A percentile compares a stretch with the other conserved stretches of the same genome.
These are phyloP conservation scores for Zosterops borbonicus DNA, from an alignment of 2,113 vertebrate species.

Conservation along the genomic window DNA sequence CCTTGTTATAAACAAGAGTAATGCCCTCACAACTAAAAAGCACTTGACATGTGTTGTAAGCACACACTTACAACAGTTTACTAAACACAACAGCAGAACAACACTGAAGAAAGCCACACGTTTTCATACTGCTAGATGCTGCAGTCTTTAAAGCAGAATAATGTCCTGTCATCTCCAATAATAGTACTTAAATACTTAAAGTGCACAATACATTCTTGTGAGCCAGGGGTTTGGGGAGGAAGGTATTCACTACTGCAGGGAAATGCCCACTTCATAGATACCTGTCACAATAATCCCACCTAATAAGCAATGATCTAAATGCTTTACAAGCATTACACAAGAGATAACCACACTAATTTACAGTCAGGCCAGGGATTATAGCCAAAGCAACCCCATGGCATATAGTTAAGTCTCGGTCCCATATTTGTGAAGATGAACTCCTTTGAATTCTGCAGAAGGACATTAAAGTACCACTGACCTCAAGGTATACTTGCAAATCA, in stretches of 20 bases:
- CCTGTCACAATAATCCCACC: not conserved
- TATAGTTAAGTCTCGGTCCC: not conserved
- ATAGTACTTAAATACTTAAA: not conserved
- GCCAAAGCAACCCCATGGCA: not conserved
- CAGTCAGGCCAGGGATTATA: not conserved
- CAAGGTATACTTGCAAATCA: not conserved
- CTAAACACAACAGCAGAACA: not conserved
- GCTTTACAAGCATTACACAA: not conserved
- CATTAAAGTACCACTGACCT: fast-evolving
- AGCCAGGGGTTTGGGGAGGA: fast-evolving
- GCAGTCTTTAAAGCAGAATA: not conserved
- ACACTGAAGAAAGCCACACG: not conserved
- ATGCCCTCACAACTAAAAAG: not conserved
- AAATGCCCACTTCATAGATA: fast-evolving
- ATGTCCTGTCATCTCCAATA: not conserved
- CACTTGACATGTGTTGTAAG: not conserved
- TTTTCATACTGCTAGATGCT: not conserved
- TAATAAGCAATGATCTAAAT: not conserved
- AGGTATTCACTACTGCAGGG: not conserved
- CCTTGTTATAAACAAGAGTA: not conserved
- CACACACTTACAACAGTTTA: not conserved
- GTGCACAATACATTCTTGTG: not conserved
- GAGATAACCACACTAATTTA: not conserved
- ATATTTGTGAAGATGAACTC: fast-evolving
- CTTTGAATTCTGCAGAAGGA: not conserved